phyloP scores from a whole-genome alignment of 2,888 invertebrate species.

The Pollenia amentaria region DNA sequence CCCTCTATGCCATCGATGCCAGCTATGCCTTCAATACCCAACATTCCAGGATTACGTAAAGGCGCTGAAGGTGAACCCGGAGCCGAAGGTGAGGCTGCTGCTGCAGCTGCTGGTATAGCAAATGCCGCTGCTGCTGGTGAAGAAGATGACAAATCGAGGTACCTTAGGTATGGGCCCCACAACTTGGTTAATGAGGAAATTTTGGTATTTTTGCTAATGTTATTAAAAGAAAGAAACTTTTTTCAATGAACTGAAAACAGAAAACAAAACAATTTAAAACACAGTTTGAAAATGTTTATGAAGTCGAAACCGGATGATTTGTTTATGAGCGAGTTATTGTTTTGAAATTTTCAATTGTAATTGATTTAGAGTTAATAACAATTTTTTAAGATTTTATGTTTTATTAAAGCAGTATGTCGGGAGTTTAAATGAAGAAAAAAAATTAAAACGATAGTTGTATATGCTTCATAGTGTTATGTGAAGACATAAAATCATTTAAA shows the following conservation, averaged over 20 bases:
- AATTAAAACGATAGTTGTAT: background rate
- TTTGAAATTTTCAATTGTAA: slow-evolving; percentile 5
- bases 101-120: slow-evolving; percentile 79
- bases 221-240: slow-evolving; percentile 35
- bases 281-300: slow-evolving; percentile 56
- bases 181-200: slow-evolving; percentile 84
- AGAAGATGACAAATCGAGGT: slow-evolving; percentile 95
- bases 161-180: slow-evolving; percentile 89
- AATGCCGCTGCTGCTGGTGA: slow-evolving; percentile 85
- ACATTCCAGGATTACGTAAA: slow-evolving; percentile 90
- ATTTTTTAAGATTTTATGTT: background rate
- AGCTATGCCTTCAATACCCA: slow-evolving; percentile 84
- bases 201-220: slow-evolving; percentile 77
- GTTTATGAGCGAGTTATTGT: slow-evolving; percentile 51
- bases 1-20: slow-evolving; percentile 83
- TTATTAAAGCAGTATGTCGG: background rate
- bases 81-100: slow-evolving; percentile 84
- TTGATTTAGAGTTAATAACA: slow-evolving; percentile 5
- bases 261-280: slow-evolving; percentile 57
- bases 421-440: background rate
- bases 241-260: slow-evolving; percentile 24
- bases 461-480: too few species aligned
- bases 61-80: slow-evolving; percentile 85
- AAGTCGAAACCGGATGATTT: slow-evolving; percentile 43
- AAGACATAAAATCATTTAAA: background rate